Conservation (phyloP, 2,888 invertebrate species). For the Oxystoma pomonae region DNA sequence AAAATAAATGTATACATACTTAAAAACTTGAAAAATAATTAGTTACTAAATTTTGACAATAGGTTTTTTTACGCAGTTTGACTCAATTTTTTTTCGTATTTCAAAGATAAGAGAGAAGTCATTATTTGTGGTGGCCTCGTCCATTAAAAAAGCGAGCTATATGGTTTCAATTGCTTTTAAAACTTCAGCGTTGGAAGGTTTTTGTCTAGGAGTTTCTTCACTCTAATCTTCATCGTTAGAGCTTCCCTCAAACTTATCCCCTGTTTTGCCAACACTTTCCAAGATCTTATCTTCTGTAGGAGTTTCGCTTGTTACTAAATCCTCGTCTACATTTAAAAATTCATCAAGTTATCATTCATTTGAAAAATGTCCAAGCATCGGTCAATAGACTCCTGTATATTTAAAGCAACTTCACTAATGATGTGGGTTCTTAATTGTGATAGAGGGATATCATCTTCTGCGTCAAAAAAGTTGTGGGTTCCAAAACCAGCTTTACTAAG, state of each 20-base stretch:
- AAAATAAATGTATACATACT: not conserved
- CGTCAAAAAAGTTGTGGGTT: slow-evolving; percentile 8
- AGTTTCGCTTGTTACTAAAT: slow-evolving; percentile 11
- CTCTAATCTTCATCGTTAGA: slow-evolving; percentile 12
- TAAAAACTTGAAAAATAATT: not conserved
- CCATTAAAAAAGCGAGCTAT: slow-evolving; percentile 11
- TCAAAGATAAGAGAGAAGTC: slow-evolving; percentile 1
- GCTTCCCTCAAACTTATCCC: slow-evolving; percentile 8
- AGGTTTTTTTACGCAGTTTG: not conserved
- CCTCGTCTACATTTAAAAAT: slow-evolving; percentile 13
- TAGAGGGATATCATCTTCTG: slow-evolving; percentile 12
- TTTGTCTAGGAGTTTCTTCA: slow-evolving; percentile 12
- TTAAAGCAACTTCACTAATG: slow-evolving; percentile 7
- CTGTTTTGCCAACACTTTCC: slow-evolving; percentile 11
- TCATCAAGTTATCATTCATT: slow-evolving; percentile 10
- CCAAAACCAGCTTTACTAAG: slow-evolving; percentile 19
- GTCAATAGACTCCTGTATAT: slow-evolving; percentile 7
- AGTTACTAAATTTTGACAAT: not conserved
- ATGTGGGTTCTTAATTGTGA: slow-evolving; percentile 4
- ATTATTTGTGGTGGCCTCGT: slow-evolving; percentile 8
- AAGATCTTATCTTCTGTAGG: slow-evolving; percentile 14
- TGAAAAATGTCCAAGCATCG: slow-evolving; percentile 8
- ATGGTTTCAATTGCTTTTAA: slow-evolving; percentile 14
- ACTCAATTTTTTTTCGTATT: not conserved
- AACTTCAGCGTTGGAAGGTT: slow-evolving; percentile 7